A percentile compares a stretch with the other conserved stretches of the same genome.
Evolutionary conservation across 1,140 invertebrate species (phyloP).

Genomic region (Drosophila setifemur): DNA sequence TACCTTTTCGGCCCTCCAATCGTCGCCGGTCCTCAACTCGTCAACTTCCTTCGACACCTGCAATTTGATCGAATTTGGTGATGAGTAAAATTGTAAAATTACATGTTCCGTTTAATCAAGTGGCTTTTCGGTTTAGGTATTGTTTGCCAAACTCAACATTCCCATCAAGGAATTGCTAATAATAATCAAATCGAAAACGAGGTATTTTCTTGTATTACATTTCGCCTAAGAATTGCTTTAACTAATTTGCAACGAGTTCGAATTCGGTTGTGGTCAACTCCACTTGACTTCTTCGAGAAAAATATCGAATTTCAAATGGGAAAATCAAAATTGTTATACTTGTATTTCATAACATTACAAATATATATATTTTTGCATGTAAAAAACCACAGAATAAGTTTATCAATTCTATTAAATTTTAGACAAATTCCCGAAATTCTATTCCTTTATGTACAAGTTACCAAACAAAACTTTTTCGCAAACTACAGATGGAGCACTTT

Average conservation of each 20-base stretch:
- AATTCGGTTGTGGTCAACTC: too few species aligned
- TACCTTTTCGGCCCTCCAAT: conserved; percentile 17
- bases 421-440: background rate
- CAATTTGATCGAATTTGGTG: conserved; percentile 18
- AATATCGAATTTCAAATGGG: conserved; percentile 7
- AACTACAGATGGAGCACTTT: conserved; percentile 1
- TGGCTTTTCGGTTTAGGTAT: conserved; percentile 6
- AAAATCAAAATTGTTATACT: too few species aligned
- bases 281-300: too few species aligned
- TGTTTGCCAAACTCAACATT: conserved; percentile 12
- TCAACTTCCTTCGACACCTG: conserved; percentile 25
- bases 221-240: conserved; percentile 2
- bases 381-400: too few species aligned
- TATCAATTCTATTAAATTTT: too few species aligned
- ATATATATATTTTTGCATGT: too few species aligned
- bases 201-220: background rate
- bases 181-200: background rate
- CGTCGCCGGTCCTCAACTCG: background rate
- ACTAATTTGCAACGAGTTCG: conserved; percentile 11
- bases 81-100: conserved; percentile 20
- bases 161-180: conserved; percentile 4
- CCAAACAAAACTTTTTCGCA: background rate
- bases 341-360: too few species aligned
- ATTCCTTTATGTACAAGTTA: background rate
- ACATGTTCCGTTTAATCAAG: conserved; percentile 27